phyloP scores from a whole-genome alignment of 2,797 vertebrate species.

The Bovichtus variegatus region DNA sequence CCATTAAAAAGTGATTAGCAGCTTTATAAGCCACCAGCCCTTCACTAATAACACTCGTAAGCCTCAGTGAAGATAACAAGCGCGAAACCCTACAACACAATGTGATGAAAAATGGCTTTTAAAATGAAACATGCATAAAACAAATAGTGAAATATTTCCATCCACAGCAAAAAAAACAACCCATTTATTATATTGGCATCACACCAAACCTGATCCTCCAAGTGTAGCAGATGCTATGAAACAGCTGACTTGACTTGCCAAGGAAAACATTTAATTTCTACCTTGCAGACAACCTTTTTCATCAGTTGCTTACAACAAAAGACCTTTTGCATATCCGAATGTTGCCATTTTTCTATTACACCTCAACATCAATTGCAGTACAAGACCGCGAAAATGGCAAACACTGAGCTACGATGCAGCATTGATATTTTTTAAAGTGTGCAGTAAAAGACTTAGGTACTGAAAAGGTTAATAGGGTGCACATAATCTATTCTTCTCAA shows the following conservation, averaged over 20 bases:
- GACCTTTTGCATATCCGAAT: conserved; percentile 5
- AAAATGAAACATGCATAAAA: conserved; percentile 14
- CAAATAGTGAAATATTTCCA: conserved; percentile 18
- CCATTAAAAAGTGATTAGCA: conserved; percentile 61
- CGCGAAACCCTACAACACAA: conserved; percentile 30
- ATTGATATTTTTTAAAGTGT: conserved; percentile 63
- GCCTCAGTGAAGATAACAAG: conserved; percentile 37
- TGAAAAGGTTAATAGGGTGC: conserved; percentile 72
- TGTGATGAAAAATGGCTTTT: conserved; percentile 30
- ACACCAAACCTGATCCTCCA: conserved; percentile 18
- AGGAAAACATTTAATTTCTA: conserved; percentile 33
- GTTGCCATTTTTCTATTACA: background rate
- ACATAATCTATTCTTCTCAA: conserved; percentile 58
- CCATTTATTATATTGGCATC: conserved; percentile 22
- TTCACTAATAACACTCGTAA: conserved; percentile 48
- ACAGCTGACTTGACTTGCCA: conserved; percentile 45
- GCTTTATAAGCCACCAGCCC: conserved; percentile 25
- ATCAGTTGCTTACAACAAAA: conserved; percentile 26
- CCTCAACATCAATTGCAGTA: conserved; percentile 23
- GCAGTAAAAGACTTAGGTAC: conserved; percentile 15
- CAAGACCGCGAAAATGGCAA: conserved; percentile 12
- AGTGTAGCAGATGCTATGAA: conserved; percentile 45
- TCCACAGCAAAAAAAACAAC: conserved; percentile 21
- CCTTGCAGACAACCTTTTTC: conserved; percentile 24
- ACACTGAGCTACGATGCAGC: conserved; percentile 21